Base-by-base conservation (phyloP, 2,888 invertebrate species). In the Hirtodrosophila duncani region DNA sequence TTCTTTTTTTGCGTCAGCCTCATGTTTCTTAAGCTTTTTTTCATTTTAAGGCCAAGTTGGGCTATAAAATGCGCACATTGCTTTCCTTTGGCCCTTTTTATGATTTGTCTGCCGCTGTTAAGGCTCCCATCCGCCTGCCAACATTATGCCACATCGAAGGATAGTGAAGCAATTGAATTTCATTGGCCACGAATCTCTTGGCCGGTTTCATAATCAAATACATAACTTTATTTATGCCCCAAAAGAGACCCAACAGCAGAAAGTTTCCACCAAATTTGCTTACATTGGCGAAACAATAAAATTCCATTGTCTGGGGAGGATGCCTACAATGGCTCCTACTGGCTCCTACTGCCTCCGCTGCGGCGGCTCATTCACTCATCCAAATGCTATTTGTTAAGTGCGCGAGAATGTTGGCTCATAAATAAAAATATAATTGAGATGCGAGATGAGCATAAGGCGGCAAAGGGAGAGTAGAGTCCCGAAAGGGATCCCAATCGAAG, bases 221-320 rank as follows among this genome's bases (percentile, higher is more conserved):
- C 52, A 77, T 75, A 79, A 79, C 64, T 75, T 75, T 75, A 71
- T 79, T 75, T 77, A 77, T 64, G 57, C 56, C 7, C 30, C 3
- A 3, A 30, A 30, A 11, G 8, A 17, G 3, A 38, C 26, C 42
- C n/a, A n/a, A n/a, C n/a, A 34, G 20, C 16, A 38, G 57, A 74
- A 70, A 62, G 63, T 74, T 51, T 53, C 52, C 31, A 51, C 48
- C 34, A 64, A 80, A 77, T 80, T 80, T 77, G 80, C 72, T 72
- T 77, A 80, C 69, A 69, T 72, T 61, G 80, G 46, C 69, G 59
- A 71, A 75, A 69, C 80, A 80, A 77, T 77, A 69, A 77, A 80
- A 80, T 77, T 31, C 44, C 58, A 69, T 72, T 72, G 74, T 74
- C 67, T 67, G 21, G 26, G 37, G 16, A 9, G 4, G 16, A 17